Conservation (phyloP, 2,797 vertebrate genomes). For the Syndactyla subalaris region DNA sequence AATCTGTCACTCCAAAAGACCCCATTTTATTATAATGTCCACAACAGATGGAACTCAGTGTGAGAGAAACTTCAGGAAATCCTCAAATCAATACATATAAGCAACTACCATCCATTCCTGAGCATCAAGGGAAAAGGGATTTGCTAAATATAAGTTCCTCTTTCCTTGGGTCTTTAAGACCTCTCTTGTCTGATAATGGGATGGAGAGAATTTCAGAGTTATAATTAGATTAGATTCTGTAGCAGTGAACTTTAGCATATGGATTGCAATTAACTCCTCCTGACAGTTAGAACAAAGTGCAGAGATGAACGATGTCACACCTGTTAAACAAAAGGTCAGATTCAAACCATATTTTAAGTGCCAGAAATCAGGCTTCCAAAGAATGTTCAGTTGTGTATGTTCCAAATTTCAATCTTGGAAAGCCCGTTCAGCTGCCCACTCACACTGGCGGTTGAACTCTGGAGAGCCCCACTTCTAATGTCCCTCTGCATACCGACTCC, state of each 20-base stretch:
- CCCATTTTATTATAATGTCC: not conserved
- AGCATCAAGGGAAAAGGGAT: not conserved
- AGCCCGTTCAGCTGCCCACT: not conserved
- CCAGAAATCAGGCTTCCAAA: not conserved
- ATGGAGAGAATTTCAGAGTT: constrained; percentile 1
- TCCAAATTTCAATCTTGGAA: not conserved
- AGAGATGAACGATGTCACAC: not conserved
- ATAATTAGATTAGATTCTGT: constrained; percentile 48
- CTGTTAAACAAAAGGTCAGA: constrained; percentile 45
- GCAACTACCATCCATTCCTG: not conserved
- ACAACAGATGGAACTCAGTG: not conserved
- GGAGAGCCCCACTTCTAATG: not conserved
- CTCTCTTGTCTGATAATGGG: not conserved
- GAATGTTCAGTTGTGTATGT: not conserved
- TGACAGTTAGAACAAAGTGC: constrained; percentile 29
- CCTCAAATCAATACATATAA: not conserved
- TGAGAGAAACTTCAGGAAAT: not conserved
- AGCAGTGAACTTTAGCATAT: constrained; percentile 38
- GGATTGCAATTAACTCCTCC: constrained; percentile 8
- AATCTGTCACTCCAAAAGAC: not conserved
- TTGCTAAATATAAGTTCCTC: not conserved
- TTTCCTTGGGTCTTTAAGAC: not conserved
- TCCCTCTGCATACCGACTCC: not conserved
- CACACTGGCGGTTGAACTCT: not conserved
- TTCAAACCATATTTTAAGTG: not conserved